Percentiles rank a stretch among this genome's conserved stretches.
These are phyloP conservation scores for Apeltes quadracus DNA, from an alignment of 2,113 vertebrate genomes.

Conservation along the genomic window DNA sequence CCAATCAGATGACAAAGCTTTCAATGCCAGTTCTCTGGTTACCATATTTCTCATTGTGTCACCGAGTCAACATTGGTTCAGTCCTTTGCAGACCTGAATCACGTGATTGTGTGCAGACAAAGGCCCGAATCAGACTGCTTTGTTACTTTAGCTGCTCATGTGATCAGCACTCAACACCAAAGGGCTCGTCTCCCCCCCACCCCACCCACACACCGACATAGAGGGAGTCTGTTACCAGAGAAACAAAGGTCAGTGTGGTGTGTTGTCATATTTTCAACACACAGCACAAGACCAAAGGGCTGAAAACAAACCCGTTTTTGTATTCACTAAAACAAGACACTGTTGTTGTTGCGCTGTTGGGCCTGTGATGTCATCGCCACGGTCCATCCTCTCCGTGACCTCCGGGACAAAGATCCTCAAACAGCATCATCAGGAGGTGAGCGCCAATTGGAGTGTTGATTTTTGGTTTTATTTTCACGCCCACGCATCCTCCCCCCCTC, in stretches of 20 bases:
- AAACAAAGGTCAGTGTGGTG: slow-evolving; percentile 76
- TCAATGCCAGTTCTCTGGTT: not conserved
- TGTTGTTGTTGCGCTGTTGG: slow-evolving; percentile 64
- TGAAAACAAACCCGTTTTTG: slow-evolving; percentile 72
- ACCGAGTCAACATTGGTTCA: slow-evolving; percentile 13
- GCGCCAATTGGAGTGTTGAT: slow-evolving; percentile 22
- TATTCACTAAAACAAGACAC: slow-evolving; percentile 66
- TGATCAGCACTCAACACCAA: slow-evolving; percentile 68
- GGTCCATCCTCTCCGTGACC: slow-evolving; percentile 60
- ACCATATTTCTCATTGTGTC: slow-evolving; percentile 25
- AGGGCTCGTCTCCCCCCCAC: slow-evolving; percentile 36
- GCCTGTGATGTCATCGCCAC: slow-evolving; percentile 69
- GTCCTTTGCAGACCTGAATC: slow-evolving; percentile 42
- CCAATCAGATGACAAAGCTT: slow-evolving; percentile 44
- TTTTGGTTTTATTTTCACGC: slow-evolving; percentile 14
- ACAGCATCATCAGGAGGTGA: slow-evolving; percentile 49
- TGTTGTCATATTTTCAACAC: slow-evolving; percentile 72
- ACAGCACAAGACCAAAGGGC: slow-evolving; percentile 52
- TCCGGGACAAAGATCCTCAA: slow-evolving; percentile 27
- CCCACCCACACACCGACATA: slow-evolving; percentile 55
- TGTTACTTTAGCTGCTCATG: slow-evolving; percentile 73
- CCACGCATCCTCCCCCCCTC: not conserved
- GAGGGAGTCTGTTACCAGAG: slow-evolving; percentile 71
- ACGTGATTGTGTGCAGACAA: slow-evolving; percentile 48
- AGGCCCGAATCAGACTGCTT: slow-evolving; percentile 52